phyloP scores from a whole-genome alignment of 2,797 vertebrate genomes.

The Propithecus perrieri region DNA sequence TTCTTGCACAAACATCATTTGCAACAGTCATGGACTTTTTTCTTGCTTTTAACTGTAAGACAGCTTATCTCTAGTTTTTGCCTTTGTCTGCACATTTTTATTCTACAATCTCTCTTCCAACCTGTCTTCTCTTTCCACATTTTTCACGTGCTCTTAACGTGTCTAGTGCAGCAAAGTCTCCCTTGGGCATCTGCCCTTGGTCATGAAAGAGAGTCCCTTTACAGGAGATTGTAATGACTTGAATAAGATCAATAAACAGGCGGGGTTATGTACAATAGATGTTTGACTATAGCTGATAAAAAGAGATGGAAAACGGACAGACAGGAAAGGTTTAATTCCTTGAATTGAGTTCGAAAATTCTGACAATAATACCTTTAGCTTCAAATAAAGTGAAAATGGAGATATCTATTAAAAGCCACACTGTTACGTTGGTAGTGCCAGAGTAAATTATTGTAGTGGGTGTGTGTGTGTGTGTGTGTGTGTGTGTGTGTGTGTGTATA shows the following conservation, averaged over 20 bases:
- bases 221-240: not conserved
- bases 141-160: not conserved
- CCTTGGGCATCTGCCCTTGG: not conserved
- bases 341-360: not conserved
- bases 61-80: not conserved
- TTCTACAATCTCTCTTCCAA: not conserved
- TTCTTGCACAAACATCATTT: not conserved
- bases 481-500: too few species aligned
- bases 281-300: conserved; percentile 4
- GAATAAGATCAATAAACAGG: not conserved
- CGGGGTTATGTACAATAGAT: not conserved
- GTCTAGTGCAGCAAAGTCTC: not conserved
- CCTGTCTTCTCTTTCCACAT: not conserved
- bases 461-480: too few species aligned
- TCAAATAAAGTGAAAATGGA: conserved; percentile 11
- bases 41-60: not conserved
- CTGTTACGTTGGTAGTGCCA: too few species aligned
- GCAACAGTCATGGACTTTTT: not conserved
- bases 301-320: conserved; percentile 35
- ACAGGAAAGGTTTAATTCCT: conserved; percentile 11
- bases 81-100: not conserved
- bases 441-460: not conserved
- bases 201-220: not conserved
- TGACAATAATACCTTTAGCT: not conserved
- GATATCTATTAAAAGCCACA: not conserved